These are phyloP conservation scores for Nasonovia ribisnigri DNA, from an alignment of 2,888 invertebrate species.

Conservation along the genomic window DNA sequence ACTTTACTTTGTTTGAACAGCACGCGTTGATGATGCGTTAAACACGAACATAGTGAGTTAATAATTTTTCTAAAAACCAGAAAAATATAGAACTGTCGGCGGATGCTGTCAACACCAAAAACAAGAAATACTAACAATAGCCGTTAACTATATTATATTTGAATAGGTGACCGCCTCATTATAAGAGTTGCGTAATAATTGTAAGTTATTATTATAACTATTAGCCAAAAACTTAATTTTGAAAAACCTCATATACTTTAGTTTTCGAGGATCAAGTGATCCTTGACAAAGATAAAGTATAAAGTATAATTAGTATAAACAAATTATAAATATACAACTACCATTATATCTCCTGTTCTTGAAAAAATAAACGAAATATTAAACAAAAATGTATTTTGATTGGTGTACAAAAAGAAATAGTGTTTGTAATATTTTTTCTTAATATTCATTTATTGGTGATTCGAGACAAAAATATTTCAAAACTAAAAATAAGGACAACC, in stretches of 20 bases:
- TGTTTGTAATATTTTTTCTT: not conserved
- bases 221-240: not conserved
- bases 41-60: constrained; percentile 34
- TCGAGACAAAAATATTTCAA: constrained; percentile 4
- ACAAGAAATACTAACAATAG: constrained; percentile 26
- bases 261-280: not conserved
- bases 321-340: not conserved
- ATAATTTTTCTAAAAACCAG: constrained; percentile 19
- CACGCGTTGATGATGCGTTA: constrained; percentile 37
- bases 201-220: not conserved
- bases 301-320: no score
- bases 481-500: not conserved
- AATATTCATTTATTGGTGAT: constrained; percentile 9
- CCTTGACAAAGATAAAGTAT: not conserved
- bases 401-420: not conserved
- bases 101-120: constrained; percentile 30
- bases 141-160: constrained; percentile 29
- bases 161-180: not conserved
- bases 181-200: not conserved
- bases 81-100: not conserved
- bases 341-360: not conserved
- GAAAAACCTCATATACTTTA: not conserved
- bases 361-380: not conserved
- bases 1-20: constrained; percentile 46
- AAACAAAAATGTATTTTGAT: not conserved